These are phyloP conservation scores for Piliocolobus tephrosceles DNA, from an alignment of 2,113 vertebrate genomes.

Conservation along the genomic window DNA sequence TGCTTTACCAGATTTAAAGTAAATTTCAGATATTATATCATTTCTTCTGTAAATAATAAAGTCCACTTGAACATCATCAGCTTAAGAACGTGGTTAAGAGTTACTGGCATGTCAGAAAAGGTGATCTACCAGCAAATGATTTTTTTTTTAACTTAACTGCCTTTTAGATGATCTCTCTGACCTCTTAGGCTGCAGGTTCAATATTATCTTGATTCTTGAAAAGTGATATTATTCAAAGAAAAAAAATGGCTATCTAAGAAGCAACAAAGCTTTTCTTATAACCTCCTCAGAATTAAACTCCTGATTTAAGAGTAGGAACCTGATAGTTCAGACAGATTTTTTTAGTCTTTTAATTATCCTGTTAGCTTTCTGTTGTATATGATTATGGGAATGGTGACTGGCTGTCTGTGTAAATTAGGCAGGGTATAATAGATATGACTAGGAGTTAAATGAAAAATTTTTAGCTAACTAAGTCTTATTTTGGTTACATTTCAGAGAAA, in stretches of 20 bases:
- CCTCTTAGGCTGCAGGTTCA: conserved; percentile 29
- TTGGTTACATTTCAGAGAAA: conserved; percentile 72
- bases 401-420: conserved; percentile 77
- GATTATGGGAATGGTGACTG: conserved; percentile 79
- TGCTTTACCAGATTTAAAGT: conserved; percentile 3
- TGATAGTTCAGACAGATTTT: conserved; percentile 74
- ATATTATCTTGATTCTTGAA: conserved; percentile 64
- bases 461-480: conserved; percentile 66
- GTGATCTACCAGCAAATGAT: background rate
- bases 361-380: conserved; percentile 75
- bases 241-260: conserved; percentile 51
- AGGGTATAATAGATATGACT: conserved; percentile 60
- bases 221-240: conserved; percentile 9
- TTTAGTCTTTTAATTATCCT: conserved; percentile 78
- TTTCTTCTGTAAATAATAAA: conserved; percentile 12
- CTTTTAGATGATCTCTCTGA: conserved; percentile 49
- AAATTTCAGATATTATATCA: background rate
- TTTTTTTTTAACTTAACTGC: background rate
- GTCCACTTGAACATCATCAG: background rate
- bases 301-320: conserved; percentile 73
- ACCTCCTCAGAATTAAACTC: conserved; percentile 63
- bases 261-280: background rate
- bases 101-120: background rate
- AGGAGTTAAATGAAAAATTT: conserved; percentile 78
- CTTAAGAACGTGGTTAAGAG: background rate